phyloP scores from a whole-genome alignment of 2,888 invertebrate genomes.

The Lycocerus yunnanus region DNA sequence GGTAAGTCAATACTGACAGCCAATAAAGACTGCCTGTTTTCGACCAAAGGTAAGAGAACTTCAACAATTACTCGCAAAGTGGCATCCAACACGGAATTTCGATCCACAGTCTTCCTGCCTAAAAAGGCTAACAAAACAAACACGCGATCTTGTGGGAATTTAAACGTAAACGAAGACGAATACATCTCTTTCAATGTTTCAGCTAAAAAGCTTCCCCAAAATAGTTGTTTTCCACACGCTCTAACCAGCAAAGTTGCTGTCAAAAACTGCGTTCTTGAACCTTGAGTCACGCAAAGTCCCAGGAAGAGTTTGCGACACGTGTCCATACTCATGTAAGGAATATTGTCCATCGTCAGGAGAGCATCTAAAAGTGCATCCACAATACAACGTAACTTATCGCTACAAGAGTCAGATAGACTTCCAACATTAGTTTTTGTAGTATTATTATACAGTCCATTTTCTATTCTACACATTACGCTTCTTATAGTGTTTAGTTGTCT shows the following conservation, averaged over 20 bases:
- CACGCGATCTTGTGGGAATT: constrained; percentile 86
- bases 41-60: constrained; percentile 59
- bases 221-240: constrained; percentile 63
- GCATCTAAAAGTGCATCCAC: constrained; percentile 83
- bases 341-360: constrained; percentile 60
- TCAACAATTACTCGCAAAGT: constrained; percentile 65
- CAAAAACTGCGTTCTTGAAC: constrained; percentile 78
- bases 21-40: constrained; percentile 54
- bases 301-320: constrained; percentile 70
- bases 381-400: constrained; percentile 82
- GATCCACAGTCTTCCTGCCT: constrained; percentile 76
- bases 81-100: constrained; percentile 67
- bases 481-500: constrained; percentile 85
- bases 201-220: constrained; percentile 93
- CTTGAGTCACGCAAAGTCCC: constrained; percentile 76
- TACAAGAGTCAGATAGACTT: constrained; percentile 64
- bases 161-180: constrained; percentile 75
- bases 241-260: constrained; percentile 79
- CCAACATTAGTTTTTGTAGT: constrained; percentile 20
- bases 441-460: constrained; percentile 53
- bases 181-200: constrained; percentile 80
- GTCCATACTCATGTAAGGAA: constrained; percentile 48
- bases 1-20: constrained; percentile 67
- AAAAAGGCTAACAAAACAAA: constrained; percentile 86
- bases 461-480: constrained; percentile 75